These are phyloP conservation scores for Leptosomus discolor DNA, from an alignment of 2,113 vertebrate genomes.

Conservation along the genomic window DNA sequence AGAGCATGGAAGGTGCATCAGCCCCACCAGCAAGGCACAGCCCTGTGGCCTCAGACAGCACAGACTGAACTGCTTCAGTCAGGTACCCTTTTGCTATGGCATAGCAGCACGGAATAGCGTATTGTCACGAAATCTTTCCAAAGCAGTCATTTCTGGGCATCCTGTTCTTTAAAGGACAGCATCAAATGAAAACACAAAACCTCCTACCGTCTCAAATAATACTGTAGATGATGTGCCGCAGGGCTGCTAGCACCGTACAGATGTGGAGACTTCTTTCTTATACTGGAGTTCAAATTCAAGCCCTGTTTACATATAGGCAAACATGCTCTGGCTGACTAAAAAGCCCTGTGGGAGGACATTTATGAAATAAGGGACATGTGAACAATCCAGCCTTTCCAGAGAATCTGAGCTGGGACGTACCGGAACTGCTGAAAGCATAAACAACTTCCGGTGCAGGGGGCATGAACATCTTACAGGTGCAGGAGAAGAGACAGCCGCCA, in stretches of 20 bases:
- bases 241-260: rapidly evolving
- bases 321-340: neutral
- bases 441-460: no score
- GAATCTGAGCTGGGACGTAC: no score
- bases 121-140: neutral
- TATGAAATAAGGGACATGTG: no score
- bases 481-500: no score
- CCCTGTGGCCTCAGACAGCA: rapidly evolving
- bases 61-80: neutral
- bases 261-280: neutral
- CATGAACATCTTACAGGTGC: no score
- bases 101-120: neutral
- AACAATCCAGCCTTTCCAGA: no score
- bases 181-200: neutral
- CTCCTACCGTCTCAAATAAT: rapidly evolving
- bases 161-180: neutral
- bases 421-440: no score
- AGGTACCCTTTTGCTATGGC: neutral
- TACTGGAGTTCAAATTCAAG: neutral
- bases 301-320: neutral
- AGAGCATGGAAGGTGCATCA: neutral
- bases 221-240: neutral
- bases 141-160: neutral
- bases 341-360: no score
- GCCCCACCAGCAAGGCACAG: neutral